Evolutionary conservation across 2,113 vertebrate species (phyloP), one percentile per base, ranked within the genome.

Genomic region (Alligator sinensis): DNA sequence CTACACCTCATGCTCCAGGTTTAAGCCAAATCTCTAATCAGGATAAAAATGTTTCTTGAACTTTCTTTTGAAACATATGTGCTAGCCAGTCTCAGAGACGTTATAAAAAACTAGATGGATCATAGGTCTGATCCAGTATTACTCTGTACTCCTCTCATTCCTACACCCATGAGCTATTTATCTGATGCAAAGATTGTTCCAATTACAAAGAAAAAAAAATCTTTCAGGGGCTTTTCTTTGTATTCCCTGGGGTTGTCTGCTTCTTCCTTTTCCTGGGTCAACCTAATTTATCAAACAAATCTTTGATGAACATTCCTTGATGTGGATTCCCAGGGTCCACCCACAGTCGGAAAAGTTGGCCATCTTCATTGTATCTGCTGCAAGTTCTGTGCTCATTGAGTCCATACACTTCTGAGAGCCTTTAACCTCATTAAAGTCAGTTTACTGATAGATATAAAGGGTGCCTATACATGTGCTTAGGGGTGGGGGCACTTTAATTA

Each of bases 41-140:
- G 19, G 86, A 19, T 59, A 55, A 83, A 80, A 75, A 86, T 22
- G 55, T 83, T 81, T 92, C 76, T 81, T 92, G 38, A 59, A 91
- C 30, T 59, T 94, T 88, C 34, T 59, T 81, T 91, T 84, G 63
- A 88, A 92, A 86, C 58, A 66, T 38, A 38, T 84, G 27, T 74
- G 34, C 61, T 90, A 57, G 66, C 47, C 54, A 76, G 38, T 83
- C 47, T 22, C 81, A 76, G 77, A 90, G 66, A 82, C 34, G 84
- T 24, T 34, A 14, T 24, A 77, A 66, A 34, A 63, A 86, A 80
- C 4, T 68, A 61, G 82, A 10, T 66, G 63, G 59, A 11, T 70
- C 18, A 19, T 18, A 34, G 66, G n/a, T 70, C n/a, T 70, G 30
- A 70, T 11, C 68, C 68, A 70, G 9, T 38, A 70, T 11, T 57